Evolutionary conservation across 2,113 vertebrate species (phyloP).

Genomic region (Nothobranchius furzeri): DNA sequence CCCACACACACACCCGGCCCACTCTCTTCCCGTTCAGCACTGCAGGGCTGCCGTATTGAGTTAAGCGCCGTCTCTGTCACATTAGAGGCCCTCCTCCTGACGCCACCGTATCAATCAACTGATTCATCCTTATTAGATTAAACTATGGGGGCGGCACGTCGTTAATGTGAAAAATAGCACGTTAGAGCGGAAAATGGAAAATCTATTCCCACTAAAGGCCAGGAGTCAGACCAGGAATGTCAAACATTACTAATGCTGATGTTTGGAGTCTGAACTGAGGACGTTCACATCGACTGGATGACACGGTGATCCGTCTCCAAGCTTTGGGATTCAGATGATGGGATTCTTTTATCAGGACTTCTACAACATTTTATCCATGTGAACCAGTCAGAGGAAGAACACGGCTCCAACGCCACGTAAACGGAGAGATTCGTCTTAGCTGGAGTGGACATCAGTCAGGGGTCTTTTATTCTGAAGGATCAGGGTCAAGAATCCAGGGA

Average conservation of each 20-base stretch:
- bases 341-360: slow-evolving; percentile 2
- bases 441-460: background rate
- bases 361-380: slow-evolving; percentile 1
- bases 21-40: slow-evolving; percentile 30
- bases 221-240: slow-evolving; percentile 56
- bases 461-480: background rate
- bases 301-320: slow-evolving; percentile 38
- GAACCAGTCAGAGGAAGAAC: background rate
- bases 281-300: slow-evolving; percentile 51
- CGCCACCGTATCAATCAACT: slow-evolving; percentile 69
- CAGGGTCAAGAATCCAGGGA: background rate
- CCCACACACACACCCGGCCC: background rate
- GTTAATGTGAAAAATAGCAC: slow-evolving; percentile 72
- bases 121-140: slow-evolving; percentile 68
- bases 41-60: slow-evolving; percentile 52
- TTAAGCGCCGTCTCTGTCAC: slow-evolving; percentile 62
- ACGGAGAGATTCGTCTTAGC: background rate
- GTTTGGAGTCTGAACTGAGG: slow-evolving; percentile 46
- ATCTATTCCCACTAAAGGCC: slow-evolving; percentile 63
- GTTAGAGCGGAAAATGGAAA: slow-evolving; percentile 51
- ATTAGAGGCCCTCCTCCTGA: slow-evolving; percentile 52
- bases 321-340: slow-evolving; percentile 8
- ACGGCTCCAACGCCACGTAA: background rate
- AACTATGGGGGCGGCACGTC: slow-evolving; percentile 63
- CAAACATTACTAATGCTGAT: slow-evolving; percentile 54